Evolutionary conservation across 2,113 vertebrate genomes (phyloP).

Genomic region (Alces alces): DNA sequence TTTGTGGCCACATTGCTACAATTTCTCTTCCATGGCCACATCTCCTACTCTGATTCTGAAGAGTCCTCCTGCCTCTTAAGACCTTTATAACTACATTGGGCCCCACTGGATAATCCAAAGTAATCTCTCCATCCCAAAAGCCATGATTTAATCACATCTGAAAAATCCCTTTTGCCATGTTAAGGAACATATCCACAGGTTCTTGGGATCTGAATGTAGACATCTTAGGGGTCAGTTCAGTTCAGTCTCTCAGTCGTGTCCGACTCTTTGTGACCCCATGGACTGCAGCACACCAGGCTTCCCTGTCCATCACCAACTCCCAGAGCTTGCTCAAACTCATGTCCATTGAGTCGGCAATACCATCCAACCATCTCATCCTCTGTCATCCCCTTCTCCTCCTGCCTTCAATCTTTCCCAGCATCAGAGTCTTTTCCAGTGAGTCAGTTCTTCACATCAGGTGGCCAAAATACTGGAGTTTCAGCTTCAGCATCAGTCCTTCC

Average conservation of each 20-base stretch:
- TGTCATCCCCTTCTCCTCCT: neutral
- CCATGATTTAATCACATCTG: neutral
- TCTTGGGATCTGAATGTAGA: neutral
- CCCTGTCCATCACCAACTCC: neutral
- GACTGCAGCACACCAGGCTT: neutral
- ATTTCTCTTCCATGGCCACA: neutral
- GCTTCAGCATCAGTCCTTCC: neutral
- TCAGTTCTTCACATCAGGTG: neutral
- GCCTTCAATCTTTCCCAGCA: neutral
- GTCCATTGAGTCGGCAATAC: accelerated
- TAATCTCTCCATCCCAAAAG: neutral
- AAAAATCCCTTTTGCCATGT: neutral
- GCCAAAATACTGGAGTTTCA: neutral
- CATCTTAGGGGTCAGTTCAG: neutral
- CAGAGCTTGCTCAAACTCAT: neutral
- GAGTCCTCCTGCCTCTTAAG: neutral
- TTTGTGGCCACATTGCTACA: neutral
- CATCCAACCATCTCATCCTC: neutral
- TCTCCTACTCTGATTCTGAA: neutral
- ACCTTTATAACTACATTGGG: neutral
- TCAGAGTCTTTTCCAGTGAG: neutral
- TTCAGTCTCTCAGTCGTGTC: neutral
- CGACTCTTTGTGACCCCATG: neutral
- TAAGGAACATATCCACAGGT: neutral
- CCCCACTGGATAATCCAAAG: neutral